A percentile compares a stretch with the other conserved stretches of the same genome.
phyloP scores from a whole-genome alignment of 2,888 invertebrate genomes.

The Thereva nobilitata region DNA sequence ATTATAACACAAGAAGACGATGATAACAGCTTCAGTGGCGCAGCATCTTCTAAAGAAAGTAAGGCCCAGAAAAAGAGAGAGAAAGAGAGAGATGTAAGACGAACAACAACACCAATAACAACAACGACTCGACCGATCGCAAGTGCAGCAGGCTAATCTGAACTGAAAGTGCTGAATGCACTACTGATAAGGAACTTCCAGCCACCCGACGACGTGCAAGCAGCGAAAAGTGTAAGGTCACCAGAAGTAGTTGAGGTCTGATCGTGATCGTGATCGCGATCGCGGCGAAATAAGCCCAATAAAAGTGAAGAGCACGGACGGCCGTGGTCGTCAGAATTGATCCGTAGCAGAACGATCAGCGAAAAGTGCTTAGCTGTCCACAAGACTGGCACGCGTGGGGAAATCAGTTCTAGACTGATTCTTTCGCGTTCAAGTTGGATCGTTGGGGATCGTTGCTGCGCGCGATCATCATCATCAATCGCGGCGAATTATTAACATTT shows the following conservation, averaged over 20 bases:
- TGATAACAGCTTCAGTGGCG: no score
- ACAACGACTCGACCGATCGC: conserved; percentile 5
- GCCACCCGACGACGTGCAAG: conserved; percentile 2
- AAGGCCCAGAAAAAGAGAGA: no score
- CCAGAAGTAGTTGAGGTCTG: conserved; percentile 13
- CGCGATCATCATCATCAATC: no score
- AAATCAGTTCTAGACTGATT: conserved; percentile 30
- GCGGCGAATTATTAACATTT: no score
- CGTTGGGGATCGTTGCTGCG: background rate
- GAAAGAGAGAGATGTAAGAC: no score
- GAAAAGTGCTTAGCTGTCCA: conserved; percentile 24
- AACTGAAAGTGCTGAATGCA: conserved; percentile 18
- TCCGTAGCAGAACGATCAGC: conserved; percentile 22
- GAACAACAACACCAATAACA: background rate
- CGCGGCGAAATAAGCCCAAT: conserved; percentile 21
- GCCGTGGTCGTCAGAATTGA: conserved; percentile 21
- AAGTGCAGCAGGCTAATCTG: conserved; percentile 6
- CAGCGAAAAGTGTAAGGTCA: background rate
- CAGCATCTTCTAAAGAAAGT: no score
- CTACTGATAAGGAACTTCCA: conserved; percentile 16
- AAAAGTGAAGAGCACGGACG: conserved; percentile 25
- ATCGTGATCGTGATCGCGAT: conserved; percentile 27
- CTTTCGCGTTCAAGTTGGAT: conserved; percentile 28
- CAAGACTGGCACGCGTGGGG: conserved; percentile 27
- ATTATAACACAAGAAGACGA: no score